phyloP scores from a whole-genome alignment of 2,797 vertebrate species.

The Jordanella pulchra region DNA sequence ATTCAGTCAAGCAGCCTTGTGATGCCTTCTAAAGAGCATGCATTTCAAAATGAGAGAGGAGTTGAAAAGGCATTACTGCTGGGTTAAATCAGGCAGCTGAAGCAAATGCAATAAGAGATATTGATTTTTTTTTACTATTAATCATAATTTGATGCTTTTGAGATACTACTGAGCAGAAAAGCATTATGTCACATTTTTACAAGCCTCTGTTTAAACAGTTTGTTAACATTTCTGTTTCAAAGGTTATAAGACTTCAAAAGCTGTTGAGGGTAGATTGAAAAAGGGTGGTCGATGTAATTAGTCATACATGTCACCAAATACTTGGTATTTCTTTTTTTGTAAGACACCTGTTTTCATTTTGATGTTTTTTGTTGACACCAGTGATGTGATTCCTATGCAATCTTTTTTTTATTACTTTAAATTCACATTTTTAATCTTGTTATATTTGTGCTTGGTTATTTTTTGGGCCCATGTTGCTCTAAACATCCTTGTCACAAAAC shows the following conservation, averaged over 20 bases:
- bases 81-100: background rate
- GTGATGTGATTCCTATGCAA: too few relatives aligned
- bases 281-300: background rate
- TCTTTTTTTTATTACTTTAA: background rate
- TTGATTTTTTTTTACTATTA: too few relatives aligned
- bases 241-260: background rate
- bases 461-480: too few relatives aligned
- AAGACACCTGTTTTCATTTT: too few relatives aligned
- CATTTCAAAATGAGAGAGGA: background rate
- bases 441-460: background rate
- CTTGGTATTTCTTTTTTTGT: too few relatives aligned
- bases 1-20: slow-evolving; percentile 42
- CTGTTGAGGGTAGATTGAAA: background rate
- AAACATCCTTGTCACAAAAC: background rate
- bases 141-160: background rate
- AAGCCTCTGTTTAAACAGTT: background rate
- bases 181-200: too few relatives aligned
- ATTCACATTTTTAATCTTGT: background rate
- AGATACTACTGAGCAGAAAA: background rate
- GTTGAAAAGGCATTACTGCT: background rate
- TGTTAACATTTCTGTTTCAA: background rate
- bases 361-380: too few relatives aligned
- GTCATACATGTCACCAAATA: too few relatives aligned
- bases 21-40: slow-evolving; percentile 13
- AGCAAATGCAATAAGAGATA: background rate